Base-by-base conservation (phyloP, 2,888 invertebrate species). In the Tricholauxania praeusta region DNA sequence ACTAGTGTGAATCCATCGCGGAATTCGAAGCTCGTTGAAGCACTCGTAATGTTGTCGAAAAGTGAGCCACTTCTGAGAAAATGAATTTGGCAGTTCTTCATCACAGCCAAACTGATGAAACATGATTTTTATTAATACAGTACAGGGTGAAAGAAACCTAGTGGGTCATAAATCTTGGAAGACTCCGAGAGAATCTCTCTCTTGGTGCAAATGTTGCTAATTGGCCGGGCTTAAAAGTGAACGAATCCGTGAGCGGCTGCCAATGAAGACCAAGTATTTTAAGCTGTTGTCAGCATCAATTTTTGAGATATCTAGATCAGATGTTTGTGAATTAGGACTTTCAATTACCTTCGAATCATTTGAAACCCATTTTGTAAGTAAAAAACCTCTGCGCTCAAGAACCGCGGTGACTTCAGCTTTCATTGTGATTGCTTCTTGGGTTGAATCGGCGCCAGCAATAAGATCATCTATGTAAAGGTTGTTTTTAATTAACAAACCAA, bases 231-330 rank as follows among this genome's bases (percentile, higher is more conserved):
- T 66, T 66, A 15, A 63, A 72, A 19, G 49, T 66, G n/a, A 75
- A 75, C 14, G 32, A 53, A 17, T 72, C 72, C n/a, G 8, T 19
- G 6, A 3, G 32, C 14, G 72, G 66, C 14, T 71, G 51, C 63
- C 72, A 74, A n/a, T 62, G 57, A 14, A 74, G 15, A 3, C 70
- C 74, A 48, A 74, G 62, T 2, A 69, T 74, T 70, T 74, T 6
- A 72, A 32, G 15, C 22, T 65, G 19, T 28, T 7, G 5, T n/a
- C 28, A 5, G 52, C n/a, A 51, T 19, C 10, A n/a, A 19, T n/a
- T 10, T n/a, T 7, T 12, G 57, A n/a, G 17, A 57, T 7, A 12
- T 57, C 22, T 10, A 57, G 28, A 59, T 22, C 59, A 12, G 7
- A 14, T 22, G 32, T 22, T 22, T 22, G 22, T 22, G 3, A 2